Evolutionary conservation across 2,888 invertebrate species (phyloP).

Genomic region (Zhuqinia jingwanae): DNA sequence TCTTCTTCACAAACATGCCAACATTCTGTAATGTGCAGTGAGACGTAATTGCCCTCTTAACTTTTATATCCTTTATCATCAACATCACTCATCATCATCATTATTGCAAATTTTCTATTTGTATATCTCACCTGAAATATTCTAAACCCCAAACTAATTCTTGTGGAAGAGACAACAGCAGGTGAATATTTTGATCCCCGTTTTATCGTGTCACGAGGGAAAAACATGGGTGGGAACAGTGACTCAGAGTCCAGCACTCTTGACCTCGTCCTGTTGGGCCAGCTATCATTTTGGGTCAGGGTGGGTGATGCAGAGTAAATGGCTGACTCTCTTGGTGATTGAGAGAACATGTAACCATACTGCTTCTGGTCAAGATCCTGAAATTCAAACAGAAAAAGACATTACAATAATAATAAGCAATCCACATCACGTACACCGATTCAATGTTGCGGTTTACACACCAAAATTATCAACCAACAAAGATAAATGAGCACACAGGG

Average conservation of each 20-base stretch:
- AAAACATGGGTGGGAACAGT: constrained; percentile 61
- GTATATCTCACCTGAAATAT: constrained; percentile 63
- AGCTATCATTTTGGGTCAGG: constrained; percentile 49
- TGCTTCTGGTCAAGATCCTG: constrained; percentile 62
- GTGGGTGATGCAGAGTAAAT: constrained; percentile 50
- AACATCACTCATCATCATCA: too few species aligned
- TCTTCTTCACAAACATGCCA: too few species aligned
- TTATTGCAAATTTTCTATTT: too few species aligned
- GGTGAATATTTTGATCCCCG: constrained; percentile 54
- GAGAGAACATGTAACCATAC: constrained; percentile 29
- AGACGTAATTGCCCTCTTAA: background rate
- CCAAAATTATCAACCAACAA: background rate
- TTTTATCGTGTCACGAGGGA: constrained; percentile 53
- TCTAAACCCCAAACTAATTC: constrained; percentile 61
- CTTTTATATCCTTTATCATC: too few species aligned
- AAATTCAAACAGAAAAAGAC: constrained; percentile 29
- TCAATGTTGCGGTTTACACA: background rate
- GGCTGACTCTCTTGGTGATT: constrained; percentile 48
- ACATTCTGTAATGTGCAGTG: background rate
- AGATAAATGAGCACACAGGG: background rate
- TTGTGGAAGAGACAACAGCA: constrained; percentile 12
- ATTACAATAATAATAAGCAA: background rate
- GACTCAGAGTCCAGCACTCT: constrained; percentile 64
- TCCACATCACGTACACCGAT: background rate
- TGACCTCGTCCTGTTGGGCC: constrained; percentile 50